Percentiles rank a stretch among this genome's conserved stretches.
Conservation (phyloP, 2,888 invertebrate species). For the Dusona sp. region DNA sequence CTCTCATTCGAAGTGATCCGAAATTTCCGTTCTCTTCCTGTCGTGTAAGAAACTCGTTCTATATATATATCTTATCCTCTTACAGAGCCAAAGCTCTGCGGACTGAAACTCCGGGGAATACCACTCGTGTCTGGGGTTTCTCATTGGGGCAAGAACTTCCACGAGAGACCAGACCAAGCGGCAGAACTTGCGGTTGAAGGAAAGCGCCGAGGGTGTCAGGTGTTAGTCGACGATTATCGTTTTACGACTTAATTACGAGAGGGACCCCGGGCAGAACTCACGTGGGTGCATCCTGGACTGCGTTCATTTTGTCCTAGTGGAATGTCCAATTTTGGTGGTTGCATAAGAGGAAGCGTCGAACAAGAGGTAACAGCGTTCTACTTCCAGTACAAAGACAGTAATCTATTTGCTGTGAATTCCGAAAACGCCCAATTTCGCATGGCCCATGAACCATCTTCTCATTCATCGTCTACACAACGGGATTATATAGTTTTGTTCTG, state of each 20-base stretch:
- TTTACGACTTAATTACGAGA: constrained; percentile 63
- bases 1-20: constrained; percentile 7
- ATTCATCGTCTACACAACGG: neutral
- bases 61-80: neutral
- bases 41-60: neutral
- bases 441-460: neutral
- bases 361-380: neutral
- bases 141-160: constrained; percentile 43
- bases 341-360: neutral
- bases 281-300: constrained; percentile 29
- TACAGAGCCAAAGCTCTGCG: constrained; percentile 35
- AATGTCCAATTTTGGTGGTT: neutral
- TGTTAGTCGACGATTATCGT: constrained; percentile 59
- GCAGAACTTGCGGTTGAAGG: constrained; percentile 34
- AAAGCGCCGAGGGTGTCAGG: constrained; percentile 48
- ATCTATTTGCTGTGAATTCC: neutral
- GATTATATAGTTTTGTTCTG: neutral
- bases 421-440: neutral
- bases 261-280: constrained; percentile 9
- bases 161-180: constrained; percentile 25
- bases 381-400: neutral
- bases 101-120: constrained; percentile 41
- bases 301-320: constrained; percentile 21
- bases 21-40: constrained; percentile 30
- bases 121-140: neutral